Evolutionary conservation across 2,888 invertebrate species (phyloP).

Genomic region (Acholoe squamosa): DNA sequence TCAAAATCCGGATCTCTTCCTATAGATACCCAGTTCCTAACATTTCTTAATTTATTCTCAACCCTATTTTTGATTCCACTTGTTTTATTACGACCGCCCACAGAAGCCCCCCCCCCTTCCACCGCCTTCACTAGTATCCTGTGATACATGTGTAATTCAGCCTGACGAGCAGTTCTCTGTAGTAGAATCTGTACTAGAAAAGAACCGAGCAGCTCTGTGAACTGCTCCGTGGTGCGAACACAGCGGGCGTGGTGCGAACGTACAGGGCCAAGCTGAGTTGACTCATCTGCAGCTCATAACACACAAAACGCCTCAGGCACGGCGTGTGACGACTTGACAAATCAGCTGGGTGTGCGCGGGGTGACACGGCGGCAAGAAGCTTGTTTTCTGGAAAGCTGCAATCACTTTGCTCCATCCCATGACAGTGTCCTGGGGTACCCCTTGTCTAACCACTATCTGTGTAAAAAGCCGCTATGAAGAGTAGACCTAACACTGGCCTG

Average conservation of each 20-base stretch:
- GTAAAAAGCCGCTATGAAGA: too few species aligned
- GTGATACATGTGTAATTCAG: conserved; percentile 11
- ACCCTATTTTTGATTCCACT: too few species aligned
- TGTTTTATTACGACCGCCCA: too few species aligned
- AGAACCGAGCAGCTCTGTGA: not conserved
- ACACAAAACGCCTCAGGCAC: conserved; percentile 19
- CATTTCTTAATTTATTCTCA: too few species aligned
- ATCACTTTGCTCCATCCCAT: conserved; percentile 32
- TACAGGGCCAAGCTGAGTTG: not conserved
- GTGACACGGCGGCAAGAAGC: not conserved
- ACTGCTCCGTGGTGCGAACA: not conserved
- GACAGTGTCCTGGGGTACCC: too few species aligned
- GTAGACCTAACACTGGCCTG: too few species aligned
- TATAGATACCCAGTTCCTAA: too few species aligned
- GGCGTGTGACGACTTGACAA: conserved; percentile 46
- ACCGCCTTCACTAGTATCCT: not conserved
- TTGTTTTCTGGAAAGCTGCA: conserved; percentile 34
- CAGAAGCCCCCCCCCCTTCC: not conserved
- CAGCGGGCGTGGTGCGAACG: not conserved
- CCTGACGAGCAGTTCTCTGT: not conserved
- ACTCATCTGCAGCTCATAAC: conserved; percentile 22
- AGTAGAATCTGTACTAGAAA: not conserved
- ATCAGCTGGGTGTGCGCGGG: conserved; percentile 25
- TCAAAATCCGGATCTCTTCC: too few species aligned
- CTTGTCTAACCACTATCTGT: too few species aligned